A percentile compares a stretch with the other conserved stretches of the same genome.
phyloP scores from a whole-genome alignment of 1,140 invertebrate species.

The Papilio polyxenes region DNA sequence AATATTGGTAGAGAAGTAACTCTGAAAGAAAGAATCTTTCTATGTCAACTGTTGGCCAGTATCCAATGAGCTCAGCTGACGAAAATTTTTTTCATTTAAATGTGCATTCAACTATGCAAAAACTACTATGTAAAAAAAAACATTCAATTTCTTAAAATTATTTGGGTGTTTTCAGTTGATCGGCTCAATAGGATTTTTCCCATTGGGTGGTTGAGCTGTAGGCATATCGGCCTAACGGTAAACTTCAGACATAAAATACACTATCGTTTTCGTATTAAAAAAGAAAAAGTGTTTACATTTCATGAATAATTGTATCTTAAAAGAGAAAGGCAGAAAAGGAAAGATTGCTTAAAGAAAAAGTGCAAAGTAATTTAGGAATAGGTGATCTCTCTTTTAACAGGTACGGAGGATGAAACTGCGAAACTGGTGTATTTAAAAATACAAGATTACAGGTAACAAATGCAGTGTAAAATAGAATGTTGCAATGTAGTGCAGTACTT shows the following conservation, averaged over 20 bases:
- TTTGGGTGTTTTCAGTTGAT: too few species aligned
- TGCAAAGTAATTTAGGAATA: too few species aligned
- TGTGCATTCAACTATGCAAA: background rate
- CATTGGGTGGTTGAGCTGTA: too few species aligned
- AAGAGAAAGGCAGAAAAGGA: too few species aligned
- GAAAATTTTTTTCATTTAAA: background rate
- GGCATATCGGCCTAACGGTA: too few species aligned
- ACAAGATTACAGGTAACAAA: background rate
- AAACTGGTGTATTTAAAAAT: background rate
- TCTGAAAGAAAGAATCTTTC: background rate
- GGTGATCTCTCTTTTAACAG: background rate
- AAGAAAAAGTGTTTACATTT: background rate
- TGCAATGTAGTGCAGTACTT: constrained; percentile 22
- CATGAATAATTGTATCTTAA: background rate
- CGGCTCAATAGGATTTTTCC: too few species aligned
- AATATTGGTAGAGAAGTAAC: background rate
- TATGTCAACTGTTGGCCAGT: background rate
- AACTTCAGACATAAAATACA: background rate
- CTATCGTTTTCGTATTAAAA: background rate
- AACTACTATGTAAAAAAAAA: too few species aligned
- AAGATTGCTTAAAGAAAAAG: too few species aligned
- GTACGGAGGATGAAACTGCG: background rate
- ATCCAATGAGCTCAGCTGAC: constrained; percentile 10
- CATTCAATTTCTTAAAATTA: background rate
- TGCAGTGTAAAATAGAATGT: constrained; percentile 10